Evolutionary conservation across 2,888 invertebrate genomes (phyloP).

Genomic region (Brachyptera putata): DNA sequence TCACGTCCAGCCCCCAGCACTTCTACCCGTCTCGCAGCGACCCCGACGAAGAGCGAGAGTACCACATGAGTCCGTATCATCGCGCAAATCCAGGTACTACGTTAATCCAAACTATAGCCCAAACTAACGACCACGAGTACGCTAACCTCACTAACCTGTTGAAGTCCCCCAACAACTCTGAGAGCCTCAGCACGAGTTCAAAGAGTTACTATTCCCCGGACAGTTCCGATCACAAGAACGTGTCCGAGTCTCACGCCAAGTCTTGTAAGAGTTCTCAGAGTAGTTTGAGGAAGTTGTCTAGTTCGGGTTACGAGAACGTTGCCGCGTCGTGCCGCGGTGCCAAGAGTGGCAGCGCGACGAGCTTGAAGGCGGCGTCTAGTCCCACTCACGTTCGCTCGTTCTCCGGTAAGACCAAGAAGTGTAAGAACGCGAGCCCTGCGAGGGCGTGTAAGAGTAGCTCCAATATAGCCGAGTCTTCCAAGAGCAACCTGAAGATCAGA

Average conservation of each 20-base stretch:
- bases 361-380: conserved; percentile 36
- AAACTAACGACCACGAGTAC: neutral
- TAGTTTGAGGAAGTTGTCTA: too few relatives aligned
- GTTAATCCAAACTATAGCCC: conserved; percentile 30
- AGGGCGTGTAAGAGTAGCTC: conserved; percentile 40
- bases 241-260: too few relatives aligned
- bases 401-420: neutral
- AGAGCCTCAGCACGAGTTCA: neutral
- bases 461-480: neutral
- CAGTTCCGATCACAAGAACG: too few relatives aligned
- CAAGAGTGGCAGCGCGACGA: conserved; percentile 45
- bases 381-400: neutral
- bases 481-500: neutral
- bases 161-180: neutral
- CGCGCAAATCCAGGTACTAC: conserved; percentile 23
- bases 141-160: neutral
- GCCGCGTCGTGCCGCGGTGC: conserved; percentile 48
- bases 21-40: conserved; percentile 32
- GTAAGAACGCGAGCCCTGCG: conserved; percentile 34
- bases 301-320: conserved; percentile 38
- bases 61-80: neutral
- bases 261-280: too few relatives aligned
- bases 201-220: too few relatives aligned
- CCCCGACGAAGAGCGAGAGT: neutral
- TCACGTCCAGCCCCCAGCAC: conserved; percentile 38